Base-by-base conservation (phyloP, 2,113 vertebrate genomes). In the Dromas ardeola region DNA sequence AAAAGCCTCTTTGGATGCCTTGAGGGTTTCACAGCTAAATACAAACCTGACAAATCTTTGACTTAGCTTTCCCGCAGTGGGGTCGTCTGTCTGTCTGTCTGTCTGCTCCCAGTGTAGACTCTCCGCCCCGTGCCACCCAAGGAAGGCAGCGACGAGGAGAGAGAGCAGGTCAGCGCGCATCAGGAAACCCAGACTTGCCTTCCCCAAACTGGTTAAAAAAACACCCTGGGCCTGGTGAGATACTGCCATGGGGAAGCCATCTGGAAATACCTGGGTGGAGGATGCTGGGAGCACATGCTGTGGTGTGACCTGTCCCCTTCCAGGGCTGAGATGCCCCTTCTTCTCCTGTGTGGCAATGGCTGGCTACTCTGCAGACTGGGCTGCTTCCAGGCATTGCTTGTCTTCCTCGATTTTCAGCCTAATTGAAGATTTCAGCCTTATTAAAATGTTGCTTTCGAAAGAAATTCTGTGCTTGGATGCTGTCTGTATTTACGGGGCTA, bases 361-460 rank as follows among this genome's bases (percentile, higher is more conserved):
- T 70, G 63, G 20, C 34, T 84, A 5, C 25, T 22, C 43, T 84
- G 36, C 36, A 69, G 32, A 10, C 49, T 52, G 27, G 25, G 18
- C 20, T 40, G 38, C 56, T 65, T 76, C 43, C n/a, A 71, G 29
- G 58, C 14, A 22, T 52, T 88, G 71, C 43, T 70, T 36, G 32
- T 55, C 34, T 78, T 65, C 62, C 55, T 67, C 70, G 89, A 61
- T 84, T 93, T 77, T 78, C 55, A 91, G 49, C 90, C 83, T 95
- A 91, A 66, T 34, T 94, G 66, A 42, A 38, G 13, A 83, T 95
- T 77, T 94, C 61, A 61, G 88, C 71, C 73, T 91, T 76, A 93
- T 96, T 97, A 80, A 83, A 78, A 22, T 38, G 59, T 50, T 62
- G 50, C 47, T 92, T 95, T 93, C 34, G n/a, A 94, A 96, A 93